Evolutionary conservation across 2,113 vertebrate genomes (phyloP).

Genomic region (Protomyctophum bolini): DNA sequence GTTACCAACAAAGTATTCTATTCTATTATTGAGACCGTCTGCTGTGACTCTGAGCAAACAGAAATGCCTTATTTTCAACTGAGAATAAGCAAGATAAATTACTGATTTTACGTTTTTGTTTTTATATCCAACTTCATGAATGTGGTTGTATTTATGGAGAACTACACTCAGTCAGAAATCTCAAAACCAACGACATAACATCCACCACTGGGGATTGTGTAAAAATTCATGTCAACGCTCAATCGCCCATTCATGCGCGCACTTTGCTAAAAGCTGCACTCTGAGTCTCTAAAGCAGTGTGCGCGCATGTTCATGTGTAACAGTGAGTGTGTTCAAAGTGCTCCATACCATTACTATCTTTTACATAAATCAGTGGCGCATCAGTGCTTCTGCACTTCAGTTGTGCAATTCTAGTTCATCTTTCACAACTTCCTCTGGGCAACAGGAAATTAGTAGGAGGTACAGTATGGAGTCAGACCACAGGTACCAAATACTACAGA

Average conservation of each 20-base stretch:
- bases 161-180: neutral
- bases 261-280: constrained; percentile 12
- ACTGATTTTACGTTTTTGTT: too few species aligned
- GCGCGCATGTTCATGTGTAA: constrained; percentile 24
- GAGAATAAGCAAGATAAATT: too few species aligned
- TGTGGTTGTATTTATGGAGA: neutral
- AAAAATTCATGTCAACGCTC: constrained; percentile 16
- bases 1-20: too few species aligned
- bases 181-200: constrained; percentile 4
- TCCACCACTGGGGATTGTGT: constrained; percentile 19
- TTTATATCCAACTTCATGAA: too few species aligned
- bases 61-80: too few species aligned
- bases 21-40: too few species aligned
- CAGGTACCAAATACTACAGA: neutral
- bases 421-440: neutral
- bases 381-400: neutral
- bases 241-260: constrained; percentile 28
- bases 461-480: neutral
- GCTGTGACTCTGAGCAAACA: too few species aligned
- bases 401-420: neutral
- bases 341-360: constrained; percentile 18
- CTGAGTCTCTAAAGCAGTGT: constrained; percentile 5
- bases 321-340: constrained; percentile 11
- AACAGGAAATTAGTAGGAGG: neutral
- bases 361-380: constrained; percentile 39